Evolutionary conservation across 2,797 vertebrate species (phyloP), one percentile per base, ranked within the genome.

Genomic region (Luscinia luscinia): DNA sequence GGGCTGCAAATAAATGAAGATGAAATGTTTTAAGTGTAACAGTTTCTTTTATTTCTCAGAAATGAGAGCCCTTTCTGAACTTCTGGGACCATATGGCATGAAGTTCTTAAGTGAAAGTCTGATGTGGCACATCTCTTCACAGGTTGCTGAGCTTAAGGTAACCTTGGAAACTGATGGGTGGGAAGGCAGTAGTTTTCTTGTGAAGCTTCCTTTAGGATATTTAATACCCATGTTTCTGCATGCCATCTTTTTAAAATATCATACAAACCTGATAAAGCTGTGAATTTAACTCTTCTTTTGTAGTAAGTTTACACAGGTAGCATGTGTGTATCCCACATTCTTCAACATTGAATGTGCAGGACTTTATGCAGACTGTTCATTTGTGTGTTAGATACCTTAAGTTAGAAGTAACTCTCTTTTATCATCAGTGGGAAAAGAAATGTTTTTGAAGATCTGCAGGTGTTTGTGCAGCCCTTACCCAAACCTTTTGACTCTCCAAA

Each of bases 121-220:
- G 91, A 99, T 99, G 99, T 99, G 99, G 99, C 99, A 99, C 97
- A 99, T 99, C 96, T 99, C 99, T 24, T 99, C 99, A 32, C 99
- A 99, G 92, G 99, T 99, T 87, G 99, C 99, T 78, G 99, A 99
- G 97, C 98, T 99, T 74, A 99, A 99, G 99, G 99, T 99, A 98
- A 98, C 77, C 36, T 64, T 81, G 83, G 79, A 46, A 83, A 32
- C 23, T 55, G 30, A 23, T 91, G 85, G 84, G 49, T 91, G 72
- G 76, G 51, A 58, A 82, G 32, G 23, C 16, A 4, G n/a, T 34
- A n/a, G 51, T 30, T 69, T 54, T 45, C 54, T 79, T 16, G 38
- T 76, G 19, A 66, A 77, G 48, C 22, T 74, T 93, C 45, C 45
- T 36, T 45, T 64, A 41, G 49, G 20, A 24, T 59, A 43, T 74